A percentile compares a stretch with the other conserved stretches of the same genome.
Evolutionary conservation across 2,888 invertebrate species (phyloP).

Genomic region (Actias luna): DNA sequence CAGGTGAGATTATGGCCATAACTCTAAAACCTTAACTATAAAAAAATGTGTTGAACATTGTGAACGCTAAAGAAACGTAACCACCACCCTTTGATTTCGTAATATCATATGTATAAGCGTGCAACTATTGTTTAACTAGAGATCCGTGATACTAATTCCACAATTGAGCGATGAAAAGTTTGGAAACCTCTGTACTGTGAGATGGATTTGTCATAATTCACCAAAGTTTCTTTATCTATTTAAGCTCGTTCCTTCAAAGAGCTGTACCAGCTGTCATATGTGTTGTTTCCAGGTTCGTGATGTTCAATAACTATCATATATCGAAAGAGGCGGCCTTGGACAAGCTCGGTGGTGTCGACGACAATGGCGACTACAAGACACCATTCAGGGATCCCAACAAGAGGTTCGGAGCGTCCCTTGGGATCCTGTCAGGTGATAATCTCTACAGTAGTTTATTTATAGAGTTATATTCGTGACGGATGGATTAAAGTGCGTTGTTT

Average conservation of each 20-base stretch:
- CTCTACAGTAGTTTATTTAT: neutral
- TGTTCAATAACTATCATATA: slow-evolving; percentile 90
- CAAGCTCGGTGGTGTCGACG: slow-evolving; percentile 92
- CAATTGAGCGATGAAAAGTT: no score
- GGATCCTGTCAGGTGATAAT: slow-evolving; percentile 85
- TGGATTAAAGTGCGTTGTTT: no score
- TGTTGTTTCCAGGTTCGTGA: slow-evolving; percentile 80
- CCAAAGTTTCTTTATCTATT: neutral
- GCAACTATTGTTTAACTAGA: no score
- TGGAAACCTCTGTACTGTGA: no score
- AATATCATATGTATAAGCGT: no score
- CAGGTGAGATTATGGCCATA: no score
- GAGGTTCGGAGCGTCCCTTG: slow-evolving; percentile 91
- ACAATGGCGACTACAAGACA: slow-evolving; percentile 90
- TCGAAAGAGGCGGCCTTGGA: slow-evolving; percentile 91
- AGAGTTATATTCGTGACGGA: neutral
- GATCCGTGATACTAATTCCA: no score
- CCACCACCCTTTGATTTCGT: no score
- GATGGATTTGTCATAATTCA: no score
- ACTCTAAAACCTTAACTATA: no score
- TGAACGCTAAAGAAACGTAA: no score
- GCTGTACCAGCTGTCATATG: neutral
- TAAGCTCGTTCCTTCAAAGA: neutral
- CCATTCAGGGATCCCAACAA: slow-evolving; percentile 91
- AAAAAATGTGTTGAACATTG: no score